Percentiles rank a stretch among this genome's conserved stretches.
Evolutionary conservation across 1,140 invertebrate genomes (phyloP).

Genomic region (Tetramorium parvispinum): DNA sequence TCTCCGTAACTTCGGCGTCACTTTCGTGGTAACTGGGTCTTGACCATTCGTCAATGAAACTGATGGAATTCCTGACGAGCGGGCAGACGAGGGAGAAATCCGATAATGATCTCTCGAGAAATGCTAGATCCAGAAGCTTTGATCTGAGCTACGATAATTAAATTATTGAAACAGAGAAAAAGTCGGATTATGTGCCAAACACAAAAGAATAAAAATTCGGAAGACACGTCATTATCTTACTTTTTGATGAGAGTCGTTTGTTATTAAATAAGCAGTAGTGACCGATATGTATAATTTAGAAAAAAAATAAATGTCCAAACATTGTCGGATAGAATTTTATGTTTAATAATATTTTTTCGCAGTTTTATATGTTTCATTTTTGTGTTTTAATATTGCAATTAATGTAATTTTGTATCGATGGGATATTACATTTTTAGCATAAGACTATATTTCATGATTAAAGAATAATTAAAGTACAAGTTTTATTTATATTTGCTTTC

Average conservation of each 20-base stretch:
- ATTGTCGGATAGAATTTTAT: too few relatives aligned
- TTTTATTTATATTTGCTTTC: neutral
- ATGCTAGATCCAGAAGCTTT: neutral
- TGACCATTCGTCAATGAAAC: conserved; percentile 3
- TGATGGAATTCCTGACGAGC: neutral
- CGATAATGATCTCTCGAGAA: neutral
- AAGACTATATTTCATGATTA: too few relatives aligned
- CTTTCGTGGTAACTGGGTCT: conserved; percentile 14
- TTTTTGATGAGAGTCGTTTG: too few relatives aligned
- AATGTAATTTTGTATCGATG: neutral
- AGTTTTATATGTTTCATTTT: too few relatives aligned
- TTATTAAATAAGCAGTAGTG: too few relatives aligned
- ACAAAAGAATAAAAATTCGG: neutral
- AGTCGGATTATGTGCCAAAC: neutral
- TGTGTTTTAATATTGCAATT: too few relatives aligned
- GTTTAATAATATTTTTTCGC: too few relatives aligned
- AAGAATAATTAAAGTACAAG: too few relatives aligned
- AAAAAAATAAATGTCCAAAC: neutral
- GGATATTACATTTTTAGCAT: neutral
- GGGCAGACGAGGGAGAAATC: neutral
- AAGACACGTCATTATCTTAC: neutral
- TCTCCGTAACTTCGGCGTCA: neutral
- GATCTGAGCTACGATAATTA: neutral
- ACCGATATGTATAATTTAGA: too few relatives aligned
- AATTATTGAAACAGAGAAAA: neutral